Evolutionary conservation across 2,113 vertebrate genomes (phyloP), one percentile per base, ranked within the genome.

Genomic region (Nyctibius bracteatus): DNA sequence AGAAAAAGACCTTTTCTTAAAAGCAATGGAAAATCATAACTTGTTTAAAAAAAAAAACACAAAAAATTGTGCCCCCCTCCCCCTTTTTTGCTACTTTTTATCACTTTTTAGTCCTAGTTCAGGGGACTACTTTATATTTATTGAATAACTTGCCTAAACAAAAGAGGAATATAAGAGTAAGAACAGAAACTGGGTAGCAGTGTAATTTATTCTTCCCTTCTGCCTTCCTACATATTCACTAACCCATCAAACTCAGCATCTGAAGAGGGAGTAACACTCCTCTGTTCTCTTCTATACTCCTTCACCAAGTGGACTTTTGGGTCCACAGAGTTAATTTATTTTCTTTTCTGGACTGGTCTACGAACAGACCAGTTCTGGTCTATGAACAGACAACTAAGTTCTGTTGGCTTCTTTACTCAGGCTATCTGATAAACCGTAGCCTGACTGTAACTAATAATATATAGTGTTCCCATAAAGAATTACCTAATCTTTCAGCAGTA

Each of bases 341-440:
- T 72, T 55, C 1, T 72, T 70, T 85, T 61, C 33, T 73, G 28
- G 4, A 49, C 49, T 72, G 1, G 3, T 30, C 37, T 58, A 8
- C 0, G 3, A 62, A 65, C 35, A 59, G 28, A 41, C n/a, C n/a
- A n/a, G n/a, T n/a, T n/a, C 49, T 72, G 1, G 3, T 30, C 37
- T 58, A 8, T 0, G 3, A 62, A 65, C 35, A 59, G 28, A 41
- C n/a, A n/a, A n/a, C 0, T 5, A 49, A 31, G 5, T 54, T 81
- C 57, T 58, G 4, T 41, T 91, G 46, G 28, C 33, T 68, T 87
- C 33, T 94, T 39, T 75, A 27, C 23, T 21, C 46, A 62, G 23
- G 10, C 17, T 81, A 9, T 68, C 49, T 47, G 68, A 83, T 57
- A 62, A 95, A 52, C 6, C 9, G 55, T 27, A 47, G 28, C 9